These are phyloP conservation scores for Phymanthus crucifer DNA, from an alignment of 92 coral and sea anemone genomes.

Conservation along the genomic window DNA sequence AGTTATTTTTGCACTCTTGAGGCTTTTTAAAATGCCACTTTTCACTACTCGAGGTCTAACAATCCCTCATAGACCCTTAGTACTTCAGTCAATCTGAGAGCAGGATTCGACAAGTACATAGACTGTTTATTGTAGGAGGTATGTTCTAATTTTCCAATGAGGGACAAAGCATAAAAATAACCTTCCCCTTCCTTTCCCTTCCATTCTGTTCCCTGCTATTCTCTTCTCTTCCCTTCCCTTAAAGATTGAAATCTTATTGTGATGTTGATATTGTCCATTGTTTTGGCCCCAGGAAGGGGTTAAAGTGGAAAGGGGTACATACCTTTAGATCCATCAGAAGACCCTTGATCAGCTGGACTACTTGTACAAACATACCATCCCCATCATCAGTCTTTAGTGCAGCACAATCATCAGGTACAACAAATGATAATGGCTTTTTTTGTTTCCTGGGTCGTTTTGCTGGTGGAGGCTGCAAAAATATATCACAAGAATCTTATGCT, in stretches of 20 bases:
- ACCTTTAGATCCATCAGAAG: conserved; percentile 67
- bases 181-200: not conserved
- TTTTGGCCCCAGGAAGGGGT: too few species aligned
- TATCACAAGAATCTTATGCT: not conserved
- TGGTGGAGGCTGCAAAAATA: conserved; percentile 63
- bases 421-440: conserved; percentile 69
- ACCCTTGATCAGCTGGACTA: conserved; percentile 34
- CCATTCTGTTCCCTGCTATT: too few species aligned
- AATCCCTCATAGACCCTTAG: too few species aligned
- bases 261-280: not conserved
- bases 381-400: conserved; percentile 9
- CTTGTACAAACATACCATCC: conserved; percentile 18
- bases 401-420: conserved; percentile 52
- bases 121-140: too few species aligned
- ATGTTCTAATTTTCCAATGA: too few species aligned
- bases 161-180: too few species aligned
- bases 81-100: too few species aligned
- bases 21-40: too few species aligned
- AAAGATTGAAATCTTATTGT: not conserved
- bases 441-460: conserved; percentile 73
- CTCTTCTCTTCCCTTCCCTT: not conserved
- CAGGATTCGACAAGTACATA: too few species aligned
- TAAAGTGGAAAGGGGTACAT: not conserved
- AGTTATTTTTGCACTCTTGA: too few species aligned
- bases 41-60: too few species aligned